phyloP scores from a whole-genome alignment of 2,113 vertebrate genomes.

The Turdus rufiventris region DNA sequence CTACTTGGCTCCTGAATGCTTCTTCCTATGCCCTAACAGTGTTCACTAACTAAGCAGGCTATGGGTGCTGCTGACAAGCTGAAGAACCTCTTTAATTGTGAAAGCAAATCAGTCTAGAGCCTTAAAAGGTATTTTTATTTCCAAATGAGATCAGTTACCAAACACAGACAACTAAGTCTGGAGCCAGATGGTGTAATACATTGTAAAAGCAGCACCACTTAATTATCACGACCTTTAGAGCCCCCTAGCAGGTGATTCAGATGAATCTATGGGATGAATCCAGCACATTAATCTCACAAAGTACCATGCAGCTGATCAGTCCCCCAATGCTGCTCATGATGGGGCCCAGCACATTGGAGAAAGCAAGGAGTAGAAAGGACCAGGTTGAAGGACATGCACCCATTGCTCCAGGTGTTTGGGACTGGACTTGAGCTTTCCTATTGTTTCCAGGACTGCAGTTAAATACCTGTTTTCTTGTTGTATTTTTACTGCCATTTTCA shows the following conservation, averaged over 20 bases:
- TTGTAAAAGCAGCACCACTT: conserved; percentile 23
- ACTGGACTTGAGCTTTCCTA: neutral
- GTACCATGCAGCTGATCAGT: neutral
- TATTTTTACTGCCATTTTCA: neutral
- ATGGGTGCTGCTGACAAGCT: neutral
- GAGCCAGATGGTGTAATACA: conserved; percentile 35
- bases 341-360: fast-evolving
- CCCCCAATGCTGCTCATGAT: neutral
- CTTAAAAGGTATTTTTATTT: conserved; percentile 6
- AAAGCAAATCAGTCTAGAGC: neutral
- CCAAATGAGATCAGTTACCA: conserved; percentile 39
- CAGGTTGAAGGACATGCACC: neutral
- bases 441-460: neutral
- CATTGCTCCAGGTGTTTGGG: neutral
- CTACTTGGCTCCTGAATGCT: neutral
- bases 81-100: neutral
- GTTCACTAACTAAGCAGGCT: neutral
- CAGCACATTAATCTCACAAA: conserved; percentile 6
- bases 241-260: neutral
- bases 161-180: conserved; percentile 25
- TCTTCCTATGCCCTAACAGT: neutral
- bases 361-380: neutral
- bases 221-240: conserved; percentile 17
- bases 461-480: neutral
- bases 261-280: neutral